A percentile compares a stretch with the other conserved stretches of the same genome.
Evolutionary conservation across 1,140 invertebrate species (phyloP).

Genomic region (Brachionus rotundiformis): DNA sequence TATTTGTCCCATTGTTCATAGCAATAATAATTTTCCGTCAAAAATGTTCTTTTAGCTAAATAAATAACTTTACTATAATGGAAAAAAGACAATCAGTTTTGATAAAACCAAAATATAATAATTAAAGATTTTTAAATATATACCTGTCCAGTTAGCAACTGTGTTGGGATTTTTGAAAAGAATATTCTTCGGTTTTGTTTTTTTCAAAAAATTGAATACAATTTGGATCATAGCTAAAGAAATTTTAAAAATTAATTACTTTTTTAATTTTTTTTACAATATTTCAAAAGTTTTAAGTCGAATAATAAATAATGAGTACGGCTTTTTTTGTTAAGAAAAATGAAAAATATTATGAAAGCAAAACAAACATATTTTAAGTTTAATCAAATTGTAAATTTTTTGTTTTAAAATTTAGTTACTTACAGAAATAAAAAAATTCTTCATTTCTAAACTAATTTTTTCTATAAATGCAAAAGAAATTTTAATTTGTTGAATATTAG

Average conservation of each 20-base stretch:
- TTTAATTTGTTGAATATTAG: too few relatives aligned
- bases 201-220: background rate
- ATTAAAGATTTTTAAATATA: too few relatives aligned
- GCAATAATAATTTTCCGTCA: slow-evolving; percentile 26
- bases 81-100: too few relatives aligned
- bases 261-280: background rate
- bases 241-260: background rate
- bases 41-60: slow-evolving; percentile 35
- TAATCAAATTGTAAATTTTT: too few relatives aligned
- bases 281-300: background rate
- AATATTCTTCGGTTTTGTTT: background rate
- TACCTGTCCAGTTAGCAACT: background rate
- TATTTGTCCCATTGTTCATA: slow-evolving; percentile 50
- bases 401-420: too few relatives aligned
- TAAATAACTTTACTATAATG: background rate
- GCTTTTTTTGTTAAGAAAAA: background rate
- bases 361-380: too few relatives aligned
- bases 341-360: too few relatives aligned
- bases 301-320: background rate
- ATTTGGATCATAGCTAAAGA: background rate
- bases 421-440: too few relatives aligned
- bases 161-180: background rate
- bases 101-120: too few relatives aligned
- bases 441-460: too few relatives aligned
- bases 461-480: background rate